A percentile compares a stretch with the other conserved stretches of the same genome.
phyloP scores from a whole-genome alignment of 1,140 invertebrate species.

The Chrysomallon squamiferum region DNA sequence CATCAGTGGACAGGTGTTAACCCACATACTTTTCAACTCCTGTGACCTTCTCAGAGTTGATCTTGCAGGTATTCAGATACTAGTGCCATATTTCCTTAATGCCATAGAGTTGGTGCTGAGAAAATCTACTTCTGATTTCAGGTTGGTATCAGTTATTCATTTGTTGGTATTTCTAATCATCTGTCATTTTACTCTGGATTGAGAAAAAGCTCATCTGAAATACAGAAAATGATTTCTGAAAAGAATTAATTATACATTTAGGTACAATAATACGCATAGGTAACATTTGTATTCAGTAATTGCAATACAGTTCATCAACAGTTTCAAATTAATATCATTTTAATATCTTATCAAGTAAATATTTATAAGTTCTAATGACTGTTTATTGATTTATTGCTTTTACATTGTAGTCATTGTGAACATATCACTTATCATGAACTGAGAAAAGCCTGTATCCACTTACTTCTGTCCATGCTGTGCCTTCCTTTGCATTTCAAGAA shows the following conservation, averaged over 20 bases:
- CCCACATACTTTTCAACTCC: slow-evolving; percentile 82
- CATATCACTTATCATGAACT: slow-evolving; percentile 70
- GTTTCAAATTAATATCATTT: too few relatives aligned
- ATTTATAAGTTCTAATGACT: too few relatives aligned
- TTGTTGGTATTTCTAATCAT: too few relatives aligned
- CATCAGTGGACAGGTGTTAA: slow-evolving; percentile 69
- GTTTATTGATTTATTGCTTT: too few relatives aligned
- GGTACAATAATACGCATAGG: too few relatives aligned
- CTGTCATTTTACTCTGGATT: too few relatives aligned
- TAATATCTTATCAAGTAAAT: too few relatives aligned
- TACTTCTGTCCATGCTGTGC: slow-evolving; percentile 86
- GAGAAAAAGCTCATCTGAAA: too few relatives aligned
- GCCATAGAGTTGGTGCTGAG: slow-evolving; percentile 88
- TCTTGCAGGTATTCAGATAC: slow-evolving; percentile 88
- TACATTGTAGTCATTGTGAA: slow-evolving; percentile 56
- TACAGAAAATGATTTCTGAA: too few relatives aligned
- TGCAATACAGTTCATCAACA: too few relatives aligned
- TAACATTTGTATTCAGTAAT: too few relatives aligned
- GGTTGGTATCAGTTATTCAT: slow-evolving; percentile 29
- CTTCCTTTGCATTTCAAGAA: slow-evolving; percentile 87
- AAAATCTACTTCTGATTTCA: slow-evolving; percentile 66
- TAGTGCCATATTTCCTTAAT: slow-evolving; percentile 86
- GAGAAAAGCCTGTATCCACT: slow-evolving; percentile 86
- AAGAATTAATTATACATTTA: too few relatives aligned
- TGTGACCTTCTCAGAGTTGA: slow-evolving; percentile 78